Evolutionary conservation across 2,888 invertebrate genomes (phyloP).

Genomic region (Ennomos quercinarius): DNA sequence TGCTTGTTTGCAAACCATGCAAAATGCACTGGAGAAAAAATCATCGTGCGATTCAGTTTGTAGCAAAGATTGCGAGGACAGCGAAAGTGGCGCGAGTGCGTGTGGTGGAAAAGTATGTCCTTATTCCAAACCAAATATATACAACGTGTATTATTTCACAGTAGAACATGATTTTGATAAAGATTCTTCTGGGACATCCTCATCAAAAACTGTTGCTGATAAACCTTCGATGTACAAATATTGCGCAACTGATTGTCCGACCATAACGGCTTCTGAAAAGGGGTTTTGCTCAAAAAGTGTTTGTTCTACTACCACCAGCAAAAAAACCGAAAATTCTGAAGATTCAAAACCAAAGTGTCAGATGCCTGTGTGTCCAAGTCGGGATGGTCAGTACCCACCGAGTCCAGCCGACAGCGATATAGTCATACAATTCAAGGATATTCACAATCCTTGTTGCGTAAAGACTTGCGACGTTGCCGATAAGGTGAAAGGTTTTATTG

Average conservation of each 20-base stretch:
- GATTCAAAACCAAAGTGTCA: conserved; percentile 46
- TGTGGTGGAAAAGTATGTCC: conserved; percentile 68
- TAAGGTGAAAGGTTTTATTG: conserved; percentile 71
- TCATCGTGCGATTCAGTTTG: conserved; percentile 60
- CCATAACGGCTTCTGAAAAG: conserved; percentile 50
- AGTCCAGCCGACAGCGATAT: conserved; percentile 77
- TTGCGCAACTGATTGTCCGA: conserved; percentile 66
- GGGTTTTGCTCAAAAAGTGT: conserved; percentile 60
- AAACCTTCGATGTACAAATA: conserved; percentile 52
- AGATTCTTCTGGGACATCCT: conserved; percentile 3
- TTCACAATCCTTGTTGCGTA: conserved; percentile 70
- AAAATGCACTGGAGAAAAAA: conserved; percentile 56
- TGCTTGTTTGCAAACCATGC: conserved; percentile 70
- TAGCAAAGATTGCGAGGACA: conserved; percentile 62
- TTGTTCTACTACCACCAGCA: conserved; percentile 48
- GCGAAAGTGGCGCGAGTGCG: conserved; percentile 49
- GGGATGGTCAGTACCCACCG: conserved; percentile 43
- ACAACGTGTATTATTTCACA: conserved; percentile 74
- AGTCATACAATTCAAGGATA: conserved; percentile 62
- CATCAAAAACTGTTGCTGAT: neutral
- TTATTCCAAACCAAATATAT: conserved; percentile 52
- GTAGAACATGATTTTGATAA: conserved; percentile 67
- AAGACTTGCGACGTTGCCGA: conserved; percentile 71
- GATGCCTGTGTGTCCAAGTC: conserved; percentile 52
- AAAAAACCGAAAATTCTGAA: conserved; percentile 30